Percentiles rank a stretch among this genome's conserved stretches.
These are phyloP conservation scores for Diplolepis rosae DNA, from an alignment of 2,888 invertebrate genomes.

Conservation along the genomic window DNA sequence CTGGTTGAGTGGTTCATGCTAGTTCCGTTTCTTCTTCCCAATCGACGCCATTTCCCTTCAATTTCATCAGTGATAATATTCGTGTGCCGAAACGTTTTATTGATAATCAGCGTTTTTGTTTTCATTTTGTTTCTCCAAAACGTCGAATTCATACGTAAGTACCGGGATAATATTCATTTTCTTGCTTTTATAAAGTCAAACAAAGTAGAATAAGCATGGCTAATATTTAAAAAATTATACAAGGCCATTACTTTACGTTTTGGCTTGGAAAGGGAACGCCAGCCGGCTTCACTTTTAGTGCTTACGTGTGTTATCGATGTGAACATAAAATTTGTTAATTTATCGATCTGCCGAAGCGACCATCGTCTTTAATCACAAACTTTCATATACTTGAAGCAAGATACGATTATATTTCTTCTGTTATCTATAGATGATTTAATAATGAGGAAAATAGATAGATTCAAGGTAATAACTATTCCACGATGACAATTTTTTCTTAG, in stretches of 20 bases:
- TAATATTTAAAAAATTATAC: background rate
- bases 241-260: background rate
- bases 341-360: background rate
- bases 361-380: background rate
- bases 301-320: background rate
- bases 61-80: background rate
- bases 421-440: background rate
- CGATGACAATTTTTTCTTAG: background rate
- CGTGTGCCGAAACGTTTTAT: conserved; percentile 36
- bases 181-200: background rate
- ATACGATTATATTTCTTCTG: background rate
- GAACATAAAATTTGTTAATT: too few species aligned
- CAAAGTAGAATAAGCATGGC: background rate
- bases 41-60: conserved; percentile 12
- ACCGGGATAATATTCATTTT: background rate
- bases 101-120: conserved; percentile 45
- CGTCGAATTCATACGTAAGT: conserved; percentile 49
- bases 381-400: too few species aligned
- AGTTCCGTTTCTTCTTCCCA: too few species aligned
- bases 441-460: too few species aligned
- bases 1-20: too few species aligned
- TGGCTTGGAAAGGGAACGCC: background rate
- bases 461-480: too few species aligned
- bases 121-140: conserved; percentile 49
- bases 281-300: background rate